Percentiles rank a stretch among this genome's conserved stretches.
Conservation (phyloP, 2,888 invertebrate species). For the Torymus auratus region DNA sequence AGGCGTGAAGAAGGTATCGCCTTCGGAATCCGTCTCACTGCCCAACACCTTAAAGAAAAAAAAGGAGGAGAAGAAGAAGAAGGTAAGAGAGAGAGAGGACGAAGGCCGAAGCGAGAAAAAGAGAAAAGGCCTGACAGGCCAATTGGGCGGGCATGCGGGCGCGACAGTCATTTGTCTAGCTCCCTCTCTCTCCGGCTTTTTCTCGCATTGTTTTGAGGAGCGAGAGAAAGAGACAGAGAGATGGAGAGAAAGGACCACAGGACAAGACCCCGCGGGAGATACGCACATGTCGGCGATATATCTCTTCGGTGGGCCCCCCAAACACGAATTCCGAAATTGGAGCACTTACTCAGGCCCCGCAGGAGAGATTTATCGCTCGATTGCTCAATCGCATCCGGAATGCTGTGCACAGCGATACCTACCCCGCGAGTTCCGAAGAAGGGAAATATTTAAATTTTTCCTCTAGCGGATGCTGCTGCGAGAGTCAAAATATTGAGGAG, state of each 20-base stretch:
- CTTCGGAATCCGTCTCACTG: neutral
- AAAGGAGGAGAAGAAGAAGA: neutral
- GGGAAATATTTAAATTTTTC: neutral
- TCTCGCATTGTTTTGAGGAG: slow-evolving; percentile 3
- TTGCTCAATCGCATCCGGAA: slow-evolving; percentile 39
- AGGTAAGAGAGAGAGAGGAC: neutral
- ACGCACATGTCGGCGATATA: slow-evolving; percentile 75
- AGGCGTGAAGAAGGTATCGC: neutral
- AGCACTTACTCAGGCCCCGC: slow-evolving; percentile 73
- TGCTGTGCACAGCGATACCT: neutral
- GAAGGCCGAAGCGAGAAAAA: neutral
- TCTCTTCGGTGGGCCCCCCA: slow-evolving; percentile 74
- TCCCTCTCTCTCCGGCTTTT: neutral
- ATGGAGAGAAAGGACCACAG: neutral
- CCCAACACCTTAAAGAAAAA: neutral
- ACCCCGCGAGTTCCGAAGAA: slow-evolving; percentile 18
- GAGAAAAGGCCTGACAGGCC: neutral
- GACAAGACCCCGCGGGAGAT: neutral
- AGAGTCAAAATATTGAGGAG: slow-evolving; percentile 40
- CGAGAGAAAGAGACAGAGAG: neutral
- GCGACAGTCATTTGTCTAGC: slow-evolving; percentile 30
- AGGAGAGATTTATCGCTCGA: slow-evolving; percentile 49
- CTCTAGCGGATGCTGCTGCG: neutral
- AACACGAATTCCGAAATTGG: slow-evolving; percentile 76
- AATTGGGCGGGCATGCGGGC: slow-evolving; percentile 12